phyloP scores from a whole-genome alignment of 2,113 vertebrate species.

The Pelobates fuscus region DNA sequence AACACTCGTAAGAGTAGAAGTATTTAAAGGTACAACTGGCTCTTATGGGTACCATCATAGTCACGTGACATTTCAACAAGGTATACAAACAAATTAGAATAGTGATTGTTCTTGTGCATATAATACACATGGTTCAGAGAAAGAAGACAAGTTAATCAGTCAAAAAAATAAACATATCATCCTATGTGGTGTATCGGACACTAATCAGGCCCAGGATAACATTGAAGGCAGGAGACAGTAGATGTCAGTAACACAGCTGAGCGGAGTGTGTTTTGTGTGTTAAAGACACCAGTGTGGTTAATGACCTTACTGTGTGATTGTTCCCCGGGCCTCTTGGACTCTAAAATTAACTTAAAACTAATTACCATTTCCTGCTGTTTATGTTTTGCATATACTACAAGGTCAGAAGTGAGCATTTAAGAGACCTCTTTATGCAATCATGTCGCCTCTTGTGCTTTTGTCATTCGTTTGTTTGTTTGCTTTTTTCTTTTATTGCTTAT shows the following conservation, averaged over 20 bases:
- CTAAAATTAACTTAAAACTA: conserved; percentile 79
- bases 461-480: neutral
- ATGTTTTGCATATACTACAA: conserved; percentile 78
- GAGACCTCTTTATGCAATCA: neutral
- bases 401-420: conserved; percentile 69
- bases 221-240: conserved; percentile 28
- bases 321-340: conserved; percentile 71
- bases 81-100: conserved; percentile 20
- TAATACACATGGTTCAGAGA: conserved; percentile 18
- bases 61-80: conserved; percentile 8
- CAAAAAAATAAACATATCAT: conserved; percentile 32
- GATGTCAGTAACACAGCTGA: conserved; percentile 53
- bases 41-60: neutral
- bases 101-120: conserved; percentile 10
- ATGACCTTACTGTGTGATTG: conserved; percentile 75
- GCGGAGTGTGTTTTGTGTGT: conserved; percentile 59
- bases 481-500: neutral
- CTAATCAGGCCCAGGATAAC: conserved; percentile 9
- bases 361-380: conserved; percentile 91
- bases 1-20: conserved; percentile 27
- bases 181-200: conserved; percentile 8
- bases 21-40: conserved; percentile 28
- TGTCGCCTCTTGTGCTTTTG: conserved; percentile 4
- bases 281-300: conserved; percentile 74
- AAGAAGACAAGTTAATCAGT: conserved; percentile 33